Percentiles rank a stretch among this genome's conserved stretches.
Conservation (phyloP, 2,797 vertebrate species). For the Neosalanx taihuensis region DNA sequence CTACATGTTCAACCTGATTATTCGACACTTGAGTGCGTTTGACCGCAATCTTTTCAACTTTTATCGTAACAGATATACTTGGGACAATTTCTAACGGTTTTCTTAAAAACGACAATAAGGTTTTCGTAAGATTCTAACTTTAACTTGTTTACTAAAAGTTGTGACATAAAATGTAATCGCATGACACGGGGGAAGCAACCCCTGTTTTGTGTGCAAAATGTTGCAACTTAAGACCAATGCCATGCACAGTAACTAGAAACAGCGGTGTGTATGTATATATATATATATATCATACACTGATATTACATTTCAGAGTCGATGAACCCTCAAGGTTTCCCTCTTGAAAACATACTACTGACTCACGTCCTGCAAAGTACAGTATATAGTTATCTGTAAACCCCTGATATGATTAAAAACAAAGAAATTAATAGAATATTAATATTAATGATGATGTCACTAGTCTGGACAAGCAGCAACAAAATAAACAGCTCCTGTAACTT, state of each 20-base stretch:
- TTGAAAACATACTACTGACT: neutral
- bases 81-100: too few relatives aligned
- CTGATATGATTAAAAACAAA: conserved; percentile 49
- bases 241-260: neutral
- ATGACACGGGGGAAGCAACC: too few relatives aligned
- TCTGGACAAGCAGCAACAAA: conserved; percentile 48
- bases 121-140: too few relatives aligned
- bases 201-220: too few relatives aligned
- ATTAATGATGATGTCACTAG: conserved; percentile 32
- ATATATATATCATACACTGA: conserved; percentile 1
- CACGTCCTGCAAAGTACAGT: neutral
- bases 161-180: too few relatives aligned
- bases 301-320: conserved; percentile 16
- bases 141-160: too few relatives aligned
- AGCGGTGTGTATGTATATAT: neutral
- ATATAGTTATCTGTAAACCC: conserved; percentile 11
- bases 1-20: too few relatives aligned
- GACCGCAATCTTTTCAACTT: too few relatives aligned
- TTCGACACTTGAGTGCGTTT: too few relatives aligned
- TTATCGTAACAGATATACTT: too few relatives aligned
- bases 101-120: too few relatives aligned
- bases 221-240: too few relatives aligned
- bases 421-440: conserved; percentile 10
- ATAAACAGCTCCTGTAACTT: neutral
- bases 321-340: conserved; percentile 4